phyloP scores from a whole-genome alignment of 2,797 vertebrate genomes.

The Cuculus canorus region DNA sequence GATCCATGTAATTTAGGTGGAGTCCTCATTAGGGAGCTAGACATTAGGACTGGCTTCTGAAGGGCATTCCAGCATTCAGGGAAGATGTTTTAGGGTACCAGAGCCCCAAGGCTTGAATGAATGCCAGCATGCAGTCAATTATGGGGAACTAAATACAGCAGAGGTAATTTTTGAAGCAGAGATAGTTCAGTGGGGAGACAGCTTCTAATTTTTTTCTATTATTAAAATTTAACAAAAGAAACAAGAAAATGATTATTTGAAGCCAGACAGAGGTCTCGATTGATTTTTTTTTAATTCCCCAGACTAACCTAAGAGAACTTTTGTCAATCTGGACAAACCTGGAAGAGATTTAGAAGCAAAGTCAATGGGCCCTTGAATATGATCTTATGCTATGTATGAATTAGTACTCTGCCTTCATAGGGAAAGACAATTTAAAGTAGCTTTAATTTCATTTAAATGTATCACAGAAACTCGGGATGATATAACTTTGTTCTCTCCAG shows the following conservation, averaged over 20 bases:
- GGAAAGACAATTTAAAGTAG: neutral
- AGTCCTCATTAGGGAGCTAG: neutral
- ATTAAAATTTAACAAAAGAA: neutral
- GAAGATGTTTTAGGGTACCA: neutral
- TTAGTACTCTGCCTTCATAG: neutral
- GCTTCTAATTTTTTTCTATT: neutral
- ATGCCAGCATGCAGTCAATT: neutral
- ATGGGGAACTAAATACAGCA: neutral
- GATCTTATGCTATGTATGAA: neutral
- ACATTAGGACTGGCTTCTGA: neutral
- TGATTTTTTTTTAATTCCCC: neutral
- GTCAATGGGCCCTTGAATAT: neutral
- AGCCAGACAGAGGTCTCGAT: neutral
- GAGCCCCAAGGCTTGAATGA: neutral
- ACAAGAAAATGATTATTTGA: neutral
- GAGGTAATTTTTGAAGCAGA: neutral
- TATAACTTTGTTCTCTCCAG: neutral
- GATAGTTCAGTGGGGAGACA: neutral
- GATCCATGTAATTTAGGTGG: neutral
- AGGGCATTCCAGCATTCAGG: neutral
- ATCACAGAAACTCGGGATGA: neutral
- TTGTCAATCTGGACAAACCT: neutral
- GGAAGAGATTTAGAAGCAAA: neutral
- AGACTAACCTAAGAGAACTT: neutral
- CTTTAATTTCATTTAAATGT: neutral